Conservation (phyloP, 1,140 invertebrate species). For the Macrobrachium rosenbergii region DNA sequence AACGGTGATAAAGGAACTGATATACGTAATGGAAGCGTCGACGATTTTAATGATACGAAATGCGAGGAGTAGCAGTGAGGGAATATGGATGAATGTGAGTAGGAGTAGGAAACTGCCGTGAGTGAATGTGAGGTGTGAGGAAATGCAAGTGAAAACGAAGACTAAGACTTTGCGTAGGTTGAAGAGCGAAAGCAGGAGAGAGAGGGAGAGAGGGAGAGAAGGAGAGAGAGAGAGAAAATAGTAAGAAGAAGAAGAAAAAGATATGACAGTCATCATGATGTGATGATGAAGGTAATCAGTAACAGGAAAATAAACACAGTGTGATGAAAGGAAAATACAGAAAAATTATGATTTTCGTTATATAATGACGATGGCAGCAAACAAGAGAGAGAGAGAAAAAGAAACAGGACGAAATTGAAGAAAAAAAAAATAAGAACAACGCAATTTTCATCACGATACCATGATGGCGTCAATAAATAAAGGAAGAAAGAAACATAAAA, state of each 20-base stretch:
- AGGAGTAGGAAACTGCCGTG: background rate
- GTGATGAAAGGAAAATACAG: too few relatives aligned
- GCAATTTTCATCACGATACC: too few relatives aligned
- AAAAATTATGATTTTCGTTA: too few relatives aligned
- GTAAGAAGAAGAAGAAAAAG: too few relatives aligned
- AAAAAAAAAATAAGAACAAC: too few relatives aligned
- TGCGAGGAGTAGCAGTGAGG: background rate
- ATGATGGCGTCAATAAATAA: too few relatives aligned
- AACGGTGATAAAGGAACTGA: background rate
- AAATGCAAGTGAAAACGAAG: background rate
- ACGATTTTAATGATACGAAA: background rate
- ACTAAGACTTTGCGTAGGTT: too few relatives aligned
- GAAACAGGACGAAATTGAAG: background rate
- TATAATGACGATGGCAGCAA: background rate
- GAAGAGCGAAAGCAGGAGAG: too few relatives aligned
- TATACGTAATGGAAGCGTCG: background rate
- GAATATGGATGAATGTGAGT: background rate
- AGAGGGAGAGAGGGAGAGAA: background rate
- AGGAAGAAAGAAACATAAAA: conserved; percentile 2
- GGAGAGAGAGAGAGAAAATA: background rate
- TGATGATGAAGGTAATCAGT: too few relatives aligned
- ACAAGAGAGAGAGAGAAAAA: conserved; percentile 9
- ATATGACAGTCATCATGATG: too few relatives aligned
- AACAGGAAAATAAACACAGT: too few relatives aligned
- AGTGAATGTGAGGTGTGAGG: background rate